Base-by-base conservation (phyloP, 2,797 vertebrate species). In the Silurus lanzhouensis region DNA sequence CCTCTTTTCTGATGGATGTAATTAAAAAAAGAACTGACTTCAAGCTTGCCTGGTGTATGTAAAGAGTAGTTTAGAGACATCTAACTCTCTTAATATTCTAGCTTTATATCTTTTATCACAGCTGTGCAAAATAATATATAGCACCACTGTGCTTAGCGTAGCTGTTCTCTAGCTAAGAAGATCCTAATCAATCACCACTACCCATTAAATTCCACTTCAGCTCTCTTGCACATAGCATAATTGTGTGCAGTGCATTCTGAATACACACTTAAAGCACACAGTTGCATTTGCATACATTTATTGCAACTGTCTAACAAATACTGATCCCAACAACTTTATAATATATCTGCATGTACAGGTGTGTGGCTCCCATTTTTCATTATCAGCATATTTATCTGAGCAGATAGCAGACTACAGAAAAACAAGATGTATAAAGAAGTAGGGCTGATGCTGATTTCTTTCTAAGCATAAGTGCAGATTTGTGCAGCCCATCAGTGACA, bases 41-140 rank as follows among this genome's bases (percentile, higher is more conserved):
- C 27, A 38, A 1, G 15, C 55, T 60, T 20, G 19, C 27, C 57
- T 79, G 76, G 22, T 61, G 61, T 61, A 78, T 44, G 19, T 31
- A 31, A 58, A 8, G 20, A 48, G n/a, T 75, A 17, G 25, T 27
- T 58, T 44, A 61, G 19, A 63, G 31, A 79, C 76, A 38, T 44
- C 19, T 22, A 61, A 75, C 17, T n/a, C 19, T 38, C 57, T 78
- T 22, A 78, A 38, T 22, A 78, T 8, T 12, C 6, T 20, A 46
- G 25, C 25, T 76, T 1, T 13, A 27, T 27, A 52, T 2, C 10
- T 31, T 58, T 82, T 58, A 52, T 57, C 61, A 31, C 19, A 57
- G 61, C 57, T 86, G 66, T 67, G 61, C 70, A 63, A 74, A 61
- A 61, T 79, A n/a, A 79, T 64, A 61, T 61, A 78, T 44, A 12